phyloP scores from a whole-genome alignment of 2,113 vertebrate genomes.

The Oryzias melastigma region DNA sequence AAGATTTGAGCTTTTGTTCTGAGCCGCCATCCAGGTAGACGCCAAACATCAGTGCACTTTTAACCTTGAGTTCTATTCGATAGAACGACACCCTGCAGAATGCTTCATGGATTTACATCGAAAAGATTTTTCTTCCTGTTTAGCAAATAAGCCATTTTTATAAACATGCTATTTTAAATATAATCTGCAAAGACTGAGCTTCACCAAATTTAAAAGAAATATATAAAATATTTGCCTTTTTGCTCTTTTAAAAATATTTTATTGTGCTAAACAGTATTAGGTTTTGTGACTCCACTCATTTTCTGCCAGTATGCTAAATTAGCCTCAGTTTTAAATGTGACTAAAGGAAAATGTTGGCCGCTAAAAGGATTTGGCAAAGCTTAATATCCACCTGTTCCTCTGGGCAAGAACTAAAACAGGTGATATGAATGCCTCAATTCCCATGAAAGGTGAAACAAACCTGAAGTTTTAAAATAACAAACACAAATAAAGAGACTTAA shows the following conservation, averaged over 20 bases:
- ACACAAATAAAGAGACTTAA: too few relatives aligned
- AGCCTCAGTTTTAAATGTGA: conserved; percentile 66
- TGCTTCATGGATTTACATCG: conserved; percentile 9
- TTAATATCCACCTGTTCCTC: conserved; percentile 76
- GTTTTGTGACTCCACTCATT: conserved; percentile 48
- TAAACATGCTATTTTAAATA: too few relatives aligned
- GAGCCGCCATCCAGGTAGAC: conserved; percentile 29
- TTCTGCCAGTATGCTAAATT: conserved; percentile 64
- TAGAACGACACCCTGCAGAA: conserved; percentile 3
- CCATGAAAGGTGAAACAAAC: conserved; percentile 30
- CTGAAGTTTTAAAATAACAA: conserved; percentile 1
- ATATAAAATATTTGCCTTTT: too few relatives aligned
- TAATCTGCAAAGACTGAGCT: too few relatives aligned
- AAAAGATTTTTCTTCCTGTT: conserved; percentile 5
- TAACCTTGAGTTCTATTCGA: conserved; percentile 29
- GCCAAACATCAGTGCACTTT: conserved; percentile 25
- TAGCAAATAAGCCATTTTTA: background rate
- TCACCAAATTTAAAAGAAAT: too few relatives aligned
- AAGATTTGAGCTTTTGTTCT: conserved; percentile 44
- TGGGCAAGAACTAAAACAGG: conserved; percentile 66
- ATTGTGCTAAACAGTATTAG: conserved; percentile 6
- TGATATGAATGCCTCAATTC: conserved; percentile 32
- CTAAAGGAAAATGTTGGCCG: conserved; percentile 61
- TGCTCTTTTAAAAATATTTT: background rate
- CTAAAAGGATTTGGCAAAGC: conserved; percentile 68